Evolutionary conservation across 1,140 invertebrate genomes (phyloP), one percentile per base, ranked within the genome.

Genomic region (Drosophila albomicans): DNA sequence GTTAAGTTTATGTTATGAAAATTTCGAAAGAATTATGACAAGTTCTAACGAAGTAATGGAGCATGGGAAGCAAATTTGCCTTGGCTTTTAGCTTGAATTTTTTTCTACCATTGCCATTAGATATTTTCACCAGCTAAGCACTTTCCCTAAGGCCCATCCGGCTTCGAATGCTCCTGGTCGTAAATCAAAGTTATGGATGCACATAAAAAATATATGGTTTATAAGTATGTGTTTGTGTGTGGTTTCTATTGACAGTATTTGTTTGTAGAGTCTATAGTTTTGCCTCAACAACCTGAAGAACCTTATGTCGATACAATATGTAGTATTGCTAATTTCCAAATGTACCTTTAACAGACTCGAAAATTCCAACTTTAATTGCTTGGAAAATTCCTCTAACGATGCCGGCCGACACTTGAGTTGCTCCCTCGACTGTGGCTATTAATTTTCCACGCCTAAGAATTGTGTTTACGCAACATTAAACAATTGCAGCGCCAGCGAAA

Each of bases 401-500:
- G 72, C 69, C 48, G 62, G 43, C 69, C 52, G 62, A 38, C 76
- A 67, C 48, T 78, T 38, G 35, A 56, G 28, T 54, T 46, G 43
- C 30, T 30, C 20, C 16, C 51, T 35, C 46, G 15, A 35, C 38
- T 35, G 59, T 49, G 84, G 35, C 79, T 79, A 84, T 82, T 84
- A 78, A 82, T 84, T 82, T 78, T 71, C 72, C 76, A 80, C 80
- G 80, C 77, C 84, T 84, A 82, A 84, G 75, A 75, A 80, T 81
- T 78, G 72, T 78, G 72, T 77, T 82, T 80, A 89, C 85, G 80
- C 76, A 77, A 84, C 85, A 84, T 87, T 87, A 66, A 88, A 75
- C 84, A 82, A 88, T 84, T 87, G 85, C 84, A 87, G 63, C 70
- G 67, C 25, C 80, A 87, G 80, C 82, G 15, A 65, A 82, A 25